A percentile compares a stretch with the other conserved stretches of the same genome.
Evolutionary conservation across 2,797 vertebrate species (phyloP).

Genomic region (Glossophaga mutica): DNA sequence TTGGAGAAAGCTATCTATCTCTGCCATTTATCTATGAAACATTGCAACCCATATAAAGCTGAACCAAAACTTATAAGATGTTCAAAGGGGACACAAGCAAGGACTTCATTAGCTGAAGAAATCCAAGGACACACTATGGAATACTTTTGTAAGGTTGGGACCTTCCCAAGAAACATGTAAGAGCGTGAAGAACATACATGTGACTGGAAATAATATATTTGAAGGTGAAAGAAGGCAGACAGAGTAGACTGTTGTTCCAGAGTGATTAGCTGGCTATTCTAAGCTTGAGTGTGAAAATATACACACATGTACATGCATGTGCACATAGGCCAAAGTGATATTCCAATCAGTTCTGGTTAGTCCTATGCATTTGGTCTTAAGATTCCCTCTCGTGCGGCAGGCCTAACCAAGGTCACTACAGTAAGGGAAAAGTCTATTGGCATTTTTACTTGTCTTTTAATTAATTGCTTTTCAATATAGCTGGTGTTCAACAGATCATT

Average conservation of each 20-base stretch:
- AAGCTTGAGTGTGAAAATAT: neutral
- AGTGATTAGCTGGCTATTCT: neutral
- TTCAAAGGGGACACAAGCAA: neutral
- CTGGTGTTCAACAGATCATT: neutral
- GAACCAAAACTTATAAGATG: neutral
- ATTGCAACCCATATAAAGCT: neutral
- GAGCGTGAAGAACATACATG: neutral
- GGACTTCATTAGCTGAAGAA: neutral
- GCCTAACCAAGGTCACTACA: neutral
- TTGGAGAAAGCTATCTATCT: neutral
- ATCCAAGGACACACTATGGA: neutral
- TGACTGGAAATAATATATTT: neutral
- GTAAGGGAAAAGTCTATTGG: neutral
- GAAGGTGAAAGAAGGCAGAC: neutral
- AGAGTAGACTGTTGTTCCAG: neutral
- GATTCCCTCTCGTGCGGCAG: neutral
- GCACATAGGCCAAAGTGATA: neutral
- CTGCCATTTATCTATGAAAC: neutral
- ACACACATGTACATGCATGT: neutral
- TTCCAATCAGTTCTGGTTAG: neutral
- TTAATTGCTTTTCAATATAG: neutral
- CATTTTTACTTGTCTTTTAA: slow-evolving; percentile 33
- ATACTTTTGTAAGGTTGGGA: neutral
- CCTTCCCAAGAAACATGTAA: neutral
- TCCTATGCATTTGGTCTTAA: neutral